These are phyloP conservation scores for Anomalospiza imberbis DNA, from an alignment of 2,797 vertebrate genomes.

Conservation along the genomic window DNA sequence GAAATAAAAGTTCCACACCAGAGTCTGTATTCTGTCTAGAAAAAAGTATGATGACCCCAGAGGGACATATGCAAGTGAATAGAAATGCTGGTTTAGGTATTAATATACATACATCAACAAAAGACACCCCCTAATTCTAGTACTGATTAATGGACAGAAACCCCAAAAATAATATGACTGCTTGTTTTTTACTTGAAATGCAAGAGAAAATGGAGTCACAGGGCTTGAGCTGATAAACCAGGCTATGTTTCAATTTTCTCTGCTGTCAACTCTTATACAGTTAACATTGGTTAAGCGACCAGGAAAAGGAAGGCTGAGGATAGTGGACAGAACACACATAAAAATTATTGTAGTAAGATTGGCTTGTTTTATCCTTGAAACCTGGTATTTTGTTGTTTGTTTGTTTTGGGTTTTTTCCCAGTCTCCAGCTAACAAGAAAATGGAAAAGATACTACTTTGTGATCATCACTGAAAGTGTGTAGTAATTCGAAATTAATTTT, in stretches of 20 bases:
- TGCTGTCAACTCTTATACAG: not conserved
- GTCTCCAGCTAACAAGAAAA: not conserved
- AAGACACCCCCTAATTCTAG: not conserved
- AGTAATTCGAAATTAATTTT: not conserved
- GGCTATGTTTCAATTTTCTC: not conserved
- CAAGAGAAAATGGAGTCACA: not conserved
- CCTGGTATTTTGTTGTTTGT: not conserved
- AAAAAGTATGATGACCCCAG: not conserved
- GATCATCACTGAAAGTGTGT: not conserved
- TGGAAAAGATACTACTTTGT: not conserved
- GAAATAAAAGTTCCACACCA: not conserved
- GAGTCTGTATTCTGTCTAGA: not conserved
- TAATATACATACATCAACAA: not conserved
- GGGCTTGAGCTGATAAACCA: not conserved
- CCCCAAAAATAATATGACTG: fast-evolving
- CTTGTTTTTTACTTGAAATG: not conserved
- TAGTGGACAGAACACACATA: not conserved
- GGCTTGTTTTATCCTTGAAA: not conserved
- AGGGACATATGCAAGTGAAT: not conserved
- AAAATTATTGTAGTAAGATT: not conserved
- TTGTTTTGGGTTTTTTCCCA: not conserved
- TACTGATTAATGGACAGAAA: not conserved
- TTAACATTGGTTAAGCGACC: not conserved
- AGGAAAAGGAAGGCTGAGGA: not conserved
- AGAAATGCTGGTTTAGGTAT: not conserved